Evolutionary conservation across 2,888 invertebrate species (phyloP).

Genomic region (Pyrgus malvae): DNA sequence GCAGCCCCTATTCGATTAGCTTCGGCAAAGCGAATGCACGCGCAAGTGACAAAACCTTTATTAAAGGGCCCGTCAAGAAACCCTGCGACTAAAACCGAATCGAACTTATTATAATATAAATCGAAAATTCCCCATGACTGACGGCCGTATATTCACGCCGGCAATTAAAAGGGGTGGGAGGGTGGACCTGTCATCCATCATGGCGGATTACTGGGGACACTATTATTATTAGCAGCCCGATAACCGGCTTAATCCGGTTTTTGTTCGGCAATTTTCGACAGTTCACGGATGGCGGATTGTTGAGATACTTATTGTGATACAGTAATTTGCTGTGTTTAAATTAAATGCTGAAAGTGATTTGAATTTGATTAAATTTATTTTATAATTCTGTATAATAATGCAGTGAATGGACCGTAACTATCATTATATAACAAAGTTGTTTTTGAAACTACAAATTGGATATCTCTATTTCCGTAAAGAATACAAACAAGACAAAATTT

Average conservation of each 20-base stretch:
- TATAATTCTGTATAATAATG: too few relatives aligned
- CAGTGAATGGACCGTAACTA: too few relatives aligned
- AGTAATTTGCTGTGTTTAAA: background rate
- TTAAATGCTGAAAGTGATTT: too few relatives aligned
- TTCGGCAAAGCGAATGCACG: constrained; percentile 25
- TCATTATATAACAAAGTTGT: too few relatives aligned
- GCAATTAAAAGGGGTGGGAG: constrained; percentile 77
- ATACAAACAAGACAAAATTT: constrained; percentile 15
- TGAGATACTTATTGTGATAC: background rate
- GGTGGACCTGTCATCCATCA: constrained; percentile 65
- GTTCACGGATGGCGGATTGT: constrained; percentile 34
- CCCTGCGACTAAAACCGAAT: constrained; percentile 40
- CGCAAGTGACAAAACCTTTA: constrained; percentile 42
- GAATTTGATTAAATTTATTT: too few relatives aligned
- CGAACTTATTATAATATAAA: constrained; percentile 79
- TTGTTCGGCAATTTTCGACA: constrained; percentile 58
- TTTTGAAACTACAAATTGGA: too few relatives aligned
- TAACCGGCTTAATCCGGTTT: constrained; percentile 70
- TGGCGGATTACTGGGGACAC: constrained; percentile 68
- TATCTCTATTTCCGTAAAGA: background rate
- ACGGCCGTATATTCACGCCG: constrained; percentile 62
- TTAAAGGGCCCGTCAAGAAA: constrained; percentile 39
- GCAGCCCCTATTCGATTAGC: constrained; percentile 24
- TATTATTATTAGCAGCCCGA: constrained; percentile 73
- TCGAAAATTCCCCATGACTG: constrained; percentile 69